Evolutionary conservation across 2,113 vertebrate genomes (phyloP).

Genomic region (Podocnemis expansa): DNA sequence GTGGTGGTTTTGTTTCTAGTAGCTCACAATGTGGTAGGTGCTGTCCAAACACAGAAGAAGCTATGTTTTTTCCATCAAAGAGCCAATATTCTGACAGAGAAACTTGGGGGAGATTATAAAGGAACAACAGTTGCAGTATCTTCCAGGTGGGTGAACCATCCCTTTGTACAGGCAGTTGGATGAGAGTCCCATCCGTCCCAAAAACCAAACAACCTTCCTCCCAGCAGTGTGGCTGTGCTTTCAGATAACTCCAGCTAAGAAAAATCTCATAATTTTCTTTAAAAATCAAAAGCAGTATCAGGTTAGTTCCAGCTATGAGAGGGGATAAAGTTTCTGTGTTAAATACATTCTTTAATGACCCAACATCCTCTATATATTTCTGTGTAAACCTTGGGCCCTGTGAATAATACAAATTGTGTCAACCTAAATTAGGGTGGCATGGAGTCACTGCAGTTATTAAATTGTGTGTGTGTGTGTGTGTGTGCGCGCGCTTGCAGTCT

Average conservation of each 20-base stretch:
- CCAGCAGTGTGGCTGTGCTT: not conserved
- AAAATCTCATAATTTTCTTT: not conserved
- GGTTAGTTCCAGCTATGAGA: not conserved
- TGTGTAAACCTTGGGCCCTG: not conserved
- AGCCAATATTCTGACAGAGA: no score
- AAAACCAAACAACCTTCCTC: no score
- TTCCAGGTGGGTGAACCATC: not conserved
- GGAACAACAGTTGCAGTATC: not conserved
- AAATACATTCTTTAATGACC: not conserved
- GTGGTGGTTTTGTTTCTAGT: no score
- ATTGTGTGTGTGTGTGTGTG: no score
- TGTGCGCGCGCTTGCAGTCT: no score
- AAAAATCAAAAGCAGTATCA: not conserved
- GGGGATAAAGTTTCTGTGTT: not conserved
- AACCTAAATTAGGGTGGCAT: no score
- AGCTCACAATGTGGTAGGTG: no score
- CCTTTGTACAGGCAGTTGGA: not conserved
- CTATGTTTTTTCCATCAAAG: no score
- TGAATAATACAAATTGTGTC: no score
- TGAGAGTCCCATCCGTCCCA: not conserved
- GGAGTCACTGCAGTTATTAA: no score
- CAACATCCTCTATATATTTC: not conserved
- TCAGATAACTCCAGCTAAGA: not conserved
- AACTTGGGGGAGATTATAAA: no score
- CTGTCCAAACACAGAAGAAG: no score